These are phyloP conservation scores for Tenthredo scrophulariae DNA, from an alignment of 2,888 invertebrate genomes.

Conservation along the genomic window DNA sequence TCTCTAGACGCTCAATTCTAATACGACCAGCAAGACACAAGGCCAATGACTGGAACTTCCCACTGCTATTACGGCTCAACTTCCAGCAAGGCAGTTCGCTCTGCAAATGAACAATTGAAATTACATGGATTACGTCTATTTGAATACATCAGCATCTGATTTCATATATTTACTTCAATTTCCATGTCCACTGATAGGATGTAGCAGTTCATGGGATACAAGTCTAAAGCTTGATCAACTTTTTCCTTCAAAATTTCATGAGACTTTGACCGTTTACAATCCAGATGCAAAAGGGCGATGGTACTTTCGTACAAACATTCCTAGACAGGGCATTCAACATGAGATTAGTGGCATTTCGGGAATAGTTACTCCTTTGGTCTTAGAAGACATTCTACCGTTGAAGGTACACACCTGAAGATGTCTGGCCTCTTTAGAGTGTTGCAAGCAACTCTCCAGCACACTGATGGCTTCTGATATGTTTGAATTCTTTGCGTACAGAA, in stretches of 20 bases:
- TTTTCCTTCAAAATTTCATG: slow-evolving; percentile 59
- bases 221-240: slow-evolving; percentile 64
- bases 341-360: not conserved
- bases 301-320: slow-evolving; percentile 79
- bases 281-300: slow-evolving; percentile 70
- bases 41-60: slow-evolving; percentile 69
- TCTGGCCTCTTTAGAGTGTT: slow-evolving; percentile 64
- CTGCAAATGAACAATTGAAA: slow-evolving; percentile 62
- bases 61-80: slow-evolving; percentile 73
- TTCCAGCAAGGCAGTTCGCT: slow-evolving; percentile 81
- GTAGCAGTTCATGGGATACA: slow-evolving; percentile 82
- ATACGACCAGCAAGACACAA: slow-evolving; percentile 70
- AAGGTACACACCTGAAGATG: slow-evolving; percentile 65
- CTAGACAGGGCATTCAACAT: slow-evolving; percentile 66
- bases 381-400: not conserved
- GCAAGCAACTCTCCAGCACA: slow-evolving; percentile 67
- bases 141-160: not conserved
- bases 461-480: slow-evolving; percentile 62
- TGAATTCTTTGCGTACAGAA: slow-evolving; percentile 76
- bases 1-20: slow-evolving; percentile 65
- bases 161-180: slow-evolving; percentile 74
- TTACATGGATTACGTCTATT: not conserved
- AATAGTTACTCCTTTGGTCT: not conserved
- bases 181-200: slow-evolving; percentile 80
- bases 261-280: slow-evolving; percentile 60